Percentiles rank a stretch among this genome's conserved stretches.
Conservation (phyloP, 2,888 invertebrate genomes). For the Dioctria rufipes region DNA sequence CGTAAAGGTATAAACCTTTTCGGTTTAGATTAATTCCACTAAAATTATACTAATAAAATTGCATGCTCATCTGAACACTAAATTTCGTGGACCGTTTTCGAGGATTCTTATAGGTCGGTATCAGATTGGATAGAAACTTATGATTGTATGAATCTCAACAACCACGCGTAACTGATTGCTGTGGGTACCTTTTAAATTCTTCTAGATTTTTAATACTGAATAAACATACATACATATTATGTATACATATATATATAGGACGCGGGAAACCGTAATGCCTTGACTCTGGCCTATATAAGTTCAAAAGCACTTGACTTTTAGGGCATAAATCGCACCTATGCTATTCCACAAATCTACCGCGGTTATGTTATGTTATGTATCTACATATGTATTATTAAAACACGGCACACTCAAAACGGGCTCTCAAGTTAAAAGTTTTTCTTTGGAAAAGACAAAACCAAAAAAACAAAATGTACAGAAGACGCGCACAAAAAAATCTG, state of each 20-base stretch:
- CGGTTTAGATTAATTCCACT: slow-evolving; percentile 24
- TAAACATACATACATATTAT: no score
- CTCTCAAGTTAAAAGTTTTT: not conserved
- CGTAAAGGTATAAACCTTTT: slow-evolving; percentile 16
- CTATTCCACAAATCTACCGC: not conserved
- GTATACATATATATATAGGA: not conserved
- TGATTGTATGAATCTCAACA: no score
- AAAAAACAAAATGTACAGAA: not conserved
- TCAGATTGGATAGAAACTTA: no score
- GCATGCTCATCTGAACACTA: slow-evolving; percentile 16
- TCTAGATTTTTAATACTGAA: no score
- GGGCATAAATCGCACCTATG: slow-evolving; percentile 17
- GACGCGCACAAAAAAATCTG: slow-evolving; percentile 37
- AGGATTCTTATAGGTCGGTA: not conserved
- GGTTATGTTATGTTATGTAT: not conserved
- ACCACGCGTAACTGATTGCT: no score
- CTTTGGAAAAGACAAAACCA: not conserved
- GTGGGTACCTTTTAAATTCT: no score
- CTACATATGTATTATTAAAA: not conserved
- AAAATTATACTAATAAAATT: slow-evolving; percentile 26
- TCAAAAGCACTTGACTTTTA: slow-evolving; percentile 16
- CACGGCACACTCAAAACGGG: not conserved
- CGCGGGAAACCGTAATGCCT: slow-evolving; percentile 13
- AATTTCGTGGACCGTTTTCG: slow-evolving; percentile 12
- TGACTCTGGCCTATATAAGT: slow-evolving; percentile 27